Evolutionary conservation across 2,888 invertebrate species (phyloP).

Genomic region (Pardosa pseudoannulata): DNA sequence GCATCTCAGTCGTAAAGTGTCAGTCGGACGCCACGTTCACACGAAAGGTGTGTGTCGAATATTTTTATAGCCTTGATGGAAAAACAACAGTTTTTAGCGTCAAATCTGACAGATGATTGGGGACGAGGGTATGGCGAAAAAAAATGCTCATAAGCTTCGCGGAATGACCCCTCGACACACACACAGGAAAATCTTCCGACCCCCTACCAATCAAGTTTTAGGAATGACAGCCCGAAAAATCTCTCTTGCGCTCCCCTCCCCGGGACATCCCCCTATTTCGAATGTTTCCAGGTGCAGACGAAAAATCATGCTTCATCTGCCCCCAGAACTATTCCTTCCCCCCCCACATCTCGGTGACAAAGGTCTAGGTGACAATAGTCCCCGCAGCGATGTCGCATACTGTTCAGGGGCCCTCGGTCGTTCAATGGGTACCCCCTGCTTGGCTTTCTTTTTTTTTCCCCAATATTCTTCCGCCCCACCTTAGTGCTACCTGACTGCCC

Average conservation of each 20-base stretch:
- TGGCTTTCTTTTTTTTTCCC: background rate
- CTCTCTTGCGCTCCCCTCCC: background rate
- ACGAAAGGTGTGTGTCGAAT: constrained; percentile 22
- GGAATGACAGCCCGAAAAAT: constrained; percentile 39
- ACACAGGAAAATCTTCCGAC: constrained; percentile 2
- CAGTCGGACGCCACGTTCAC: background rate
- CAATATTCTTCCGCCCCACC: constrained; percentile 26
- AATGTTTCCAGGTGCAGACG: constrained; percentile 25
- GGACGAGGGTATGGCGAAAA: background rate
- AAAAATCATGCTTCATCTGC: constrained; percentile 30
- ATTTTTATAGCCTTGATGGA: constrained; percentile 23
- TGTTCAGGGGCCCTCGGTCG: constrained; percentile 29
- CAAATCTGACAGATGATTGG: constrained; percentile 18
- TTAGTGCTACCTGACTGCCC: constrained; percentile 38
- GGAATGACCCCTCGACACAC: constrained; percentile 25
- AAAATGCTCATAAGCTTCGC: background rate
- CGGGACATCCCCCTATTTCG: background rate
- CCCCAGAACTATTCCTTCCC: constrained; percentile 11
- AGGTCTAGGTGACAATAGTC: constrained; percentile 58
- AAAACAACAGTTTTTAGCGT: constrained; percentile 28
- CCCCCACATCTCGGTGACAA: constrained; percentile 29
- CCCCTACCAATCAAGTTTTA: constrained; percentile 54
- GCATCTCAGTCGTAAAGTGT: constrained; percentile 1
- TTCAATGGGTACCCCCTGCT: constrained; percentile 43
- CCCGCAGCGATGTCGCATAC: constrained; percentile 49